These are phyloP conservation scores for Hippolais icterina DNA, from an alignment of 2,113 vertebrate genomes.

Conservation along the genomic window DNA sequence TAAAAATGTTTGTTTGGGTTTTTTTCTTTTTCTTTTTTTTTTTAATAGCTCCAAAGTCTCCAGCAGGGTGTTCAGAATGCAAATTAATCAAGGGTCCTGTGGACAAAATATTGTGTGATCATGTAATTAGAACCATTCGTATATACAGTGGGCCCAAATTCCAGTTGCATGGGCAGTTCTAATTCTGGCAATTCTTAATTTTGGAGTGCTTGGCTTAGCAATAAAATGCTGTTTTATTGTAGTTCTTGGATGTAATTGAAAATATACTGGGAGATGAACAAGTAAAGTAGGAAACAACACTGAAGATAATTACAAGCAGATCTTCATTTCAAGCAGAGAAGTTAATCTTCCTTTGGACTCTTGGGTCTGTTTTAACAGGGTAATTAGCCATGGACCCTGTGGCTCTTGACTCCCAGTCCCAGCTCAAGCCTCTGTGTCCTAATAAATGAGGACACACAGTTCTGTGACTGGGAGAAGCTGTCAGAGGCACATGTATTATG, in stretches of 20 bases:
- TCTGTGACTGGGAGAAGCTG: neutral
- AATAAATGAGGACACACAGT: neutral
- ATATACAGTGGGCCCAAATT: neutral
- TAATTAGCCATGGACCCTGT: slow-evolving; percentile 35
- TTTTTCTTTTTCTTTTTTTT: neutral
- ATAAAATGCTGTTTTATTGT: slow-evolving; percentile 43
- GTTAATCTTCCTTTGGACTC: slow-evolving; percentile 57
- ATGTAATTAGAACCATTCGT: neutral
- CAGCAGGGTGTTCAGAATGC: neutral
- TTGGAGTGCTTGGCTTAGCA: slow-evolving; percentile 8
- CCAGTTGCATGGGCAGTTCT: slow-evolving; percentile 11
- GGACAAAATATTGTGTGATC: slow-evolving; percentile 15
- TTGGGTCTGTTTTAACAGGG: slow-evolving; percentile 23
- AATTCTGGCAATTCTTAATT: slow-evolving; percentile 39
- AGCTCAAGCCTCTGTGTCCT: neutral
- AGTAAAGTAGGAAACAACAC: slow-evolving; percentile 39
- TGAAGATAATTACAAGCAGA: slow-evolving; percentile 57
- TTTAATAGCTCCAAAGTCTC: neutral
- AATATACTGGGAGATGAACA: slow-evolving; percentile 49
- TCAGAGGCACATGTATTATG: neutral
- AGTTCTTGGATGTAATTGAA: slow-evolving; percentile 57
- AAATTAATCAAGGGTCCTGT: slow-evolving; percentile 2
- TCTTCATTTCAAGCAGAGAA: slow-evolving; percentile 51
- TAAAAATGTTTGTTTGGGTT: neutral
- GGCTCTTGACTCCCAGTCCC: slow-evolving; percentile 33